Conservation (phyloP, 2,797 vertebrate genomes). For the Megalops cyprinoides region DNA sequence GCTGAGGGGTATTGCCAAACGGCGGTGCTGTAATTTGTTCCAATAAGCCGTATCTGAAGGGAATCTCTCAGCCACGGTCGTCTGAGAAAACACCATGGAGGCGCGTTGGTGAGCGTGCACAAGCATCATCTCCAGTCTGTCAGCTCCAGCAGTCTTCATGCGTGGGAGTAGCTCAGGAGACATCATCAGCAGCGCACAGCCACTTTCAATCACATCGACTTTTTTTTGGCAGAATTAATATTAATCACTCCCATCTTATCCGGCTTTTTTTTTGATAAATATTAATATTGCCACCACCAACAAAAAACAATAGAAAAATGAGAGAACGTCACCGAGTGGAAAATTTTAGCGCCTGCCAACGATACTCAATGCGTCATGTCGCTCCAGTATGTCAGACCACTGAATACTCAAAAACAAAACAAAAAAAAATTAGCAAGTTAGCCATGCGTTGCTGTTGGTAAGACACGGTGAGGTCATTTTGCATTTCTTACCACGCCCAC, state of each 20-base stretch:
- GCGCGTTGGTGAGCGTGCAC: background rate
- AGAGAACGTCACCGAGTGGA: background rate
- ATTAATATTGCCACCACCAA: conserved; percentile 39
- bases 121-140: conserved; percentile 25
- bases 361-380: background rate
- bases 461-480: background rate
- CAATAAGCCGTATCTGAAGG: conserved; percentile 29
- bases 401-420: too few relatives aligned
- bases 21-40: conserved; percentile 32
- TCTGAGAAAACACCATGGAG: conserved; percentile 27
- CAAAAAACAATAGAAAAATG: conserved; percentile 34
- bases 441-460: too few relatives aligned
- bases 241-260: conserved; percentile 59
- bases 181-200: conserved; percentile 66
- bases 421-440: too few relatives aligned
- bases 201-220: conserved; percentile 70
- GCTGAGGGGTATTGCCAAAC: conserved; percentile 36
- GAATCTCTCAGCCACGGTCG: conserved; percentile 14
- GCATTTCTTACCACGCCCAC: conserved; percentile 6
- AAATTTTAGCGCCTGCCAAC: background rate
- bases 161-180: conserved; percentile 71
- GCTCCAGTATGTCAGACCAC: background rate
- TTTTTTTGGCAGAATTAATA: conserved; percentile 64
- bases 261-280: conserved; percentile 51
- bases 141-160: conserved; percentile 36